phyloP scores from a whole-genome alignment of 1,140 invertebrate genomes.

The Sipha flava region DNA sequence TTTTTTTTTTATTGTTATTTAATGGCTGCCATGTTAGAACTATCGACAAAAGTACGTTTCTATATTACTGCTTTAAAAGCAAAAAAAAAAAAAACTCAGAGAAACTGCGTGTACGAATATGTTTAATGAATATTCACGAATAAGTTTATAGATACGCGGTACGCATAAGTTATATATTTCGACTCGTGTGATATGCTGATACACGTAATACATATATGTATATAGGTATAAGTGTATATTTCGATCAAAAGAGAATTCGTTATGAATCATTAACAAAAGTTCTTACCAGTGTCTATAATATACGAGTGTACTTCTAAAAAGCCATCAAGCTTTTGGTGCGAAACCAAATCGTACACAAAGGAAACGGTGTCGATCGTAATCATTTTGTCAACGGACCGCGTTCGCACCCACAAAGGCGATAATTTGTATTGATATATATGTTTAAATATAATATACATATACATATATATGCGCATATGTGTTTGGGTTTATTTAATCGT shows the following conservation, averaged over 20 bases:
- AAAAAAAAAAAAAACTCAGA: not conserved
- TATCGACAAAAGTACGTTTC: not conserved
- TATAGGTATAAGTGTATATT: too few relatives aligned
- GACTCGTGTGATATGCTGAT: not conserved
- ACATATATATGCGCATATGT: too few relatives aligned
- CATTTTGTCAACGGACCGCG: not conserved
- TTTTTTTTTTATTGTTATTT: not conserved
- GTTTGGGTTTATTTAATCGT: not conserved
- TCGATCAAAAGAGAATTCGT: not conserved
- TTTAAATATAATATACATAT: too few relatives aligned
- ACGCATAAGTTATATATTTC: not conserved
- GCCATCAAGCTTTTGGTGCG: not conserved
- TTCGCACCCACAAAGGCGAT: not conserved
- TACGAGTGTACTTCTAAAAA: not conserved
- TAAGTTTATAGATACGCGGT: not conserved
- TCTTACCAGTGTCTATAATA: not conserved
- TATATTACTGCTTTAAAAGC: not conserved
- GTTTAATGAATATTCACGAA: not conserved
- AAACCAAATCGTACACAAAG: not conserved
- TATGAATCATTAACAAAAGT: conserved; percentile 1
- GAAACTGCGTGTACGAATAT: not conserved
- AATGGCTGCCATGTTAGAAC: not conserved
- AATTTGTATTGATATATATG: conserved; percentile 1
- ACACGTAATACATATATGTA: too few relatives aligned
- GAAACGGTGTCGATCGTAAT: conserved; percentile 20